These are phyloP conservation scores for Hypotaenidia okinawae DNA, from an alignment of 2,797 vertebrate genomes.

Conservation along the genomic window DNA sequence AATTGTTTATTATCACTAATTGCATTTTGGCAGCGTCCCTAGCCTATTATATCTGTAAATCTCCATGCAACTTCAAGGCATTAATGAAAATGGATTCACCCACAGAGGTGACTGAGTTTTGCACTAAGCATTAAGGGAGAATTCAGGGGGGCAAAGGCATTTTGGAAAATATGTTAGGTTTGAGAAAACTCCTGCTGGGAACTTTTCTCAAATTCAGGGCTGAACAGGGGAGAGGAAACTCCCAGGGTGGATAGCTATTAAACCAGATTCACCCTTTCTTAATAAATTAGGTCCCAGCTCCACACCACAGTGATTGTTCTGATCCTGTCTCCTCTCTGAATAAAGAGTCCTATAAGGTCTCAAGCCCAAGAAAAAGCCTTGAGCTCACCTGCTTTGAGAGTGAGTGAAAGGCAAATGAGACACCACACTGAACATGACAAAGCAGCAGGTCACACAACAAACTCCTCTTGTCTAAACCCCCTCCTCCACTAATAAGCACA, in stretches of 20 bases:
- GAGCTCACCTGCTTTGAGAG: not conserved
- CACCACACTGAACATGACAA: accelerated
- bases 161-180: not conserved
- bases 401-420: not conserved
- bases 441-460: not conserved
- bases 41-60: not conserved
- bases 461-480: not conserved
- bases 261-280: not conserved
- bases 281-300: not conserved
- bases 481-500: not conserved
- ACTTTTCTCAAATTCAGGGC: not conserved
- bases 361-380: accelerated
- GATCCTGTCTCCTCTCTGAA: not conserved
- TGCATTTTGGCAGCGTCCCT: not conserved
- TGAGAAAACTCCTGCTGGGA: not conserved
- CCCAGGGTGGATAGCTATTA: not conserved
- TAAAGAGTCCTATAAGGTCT: not conserved
- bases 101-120: not conserved
- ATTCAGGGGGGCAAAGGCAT: not conserved
- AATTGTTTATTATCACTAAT: not conserved
- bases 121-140: not conserved
- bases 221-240: not conserved
- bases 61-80: not conserved
- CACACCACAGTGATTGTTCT: not conserved
- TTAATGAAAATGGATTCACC: not conserved